A percentile compares a stretch with the other conserved stretches of the same genome.
phyloP scores from a whole-genome alignment of 2,797 vertebrate genomes.

The Anguilla pacifica region DNA sequence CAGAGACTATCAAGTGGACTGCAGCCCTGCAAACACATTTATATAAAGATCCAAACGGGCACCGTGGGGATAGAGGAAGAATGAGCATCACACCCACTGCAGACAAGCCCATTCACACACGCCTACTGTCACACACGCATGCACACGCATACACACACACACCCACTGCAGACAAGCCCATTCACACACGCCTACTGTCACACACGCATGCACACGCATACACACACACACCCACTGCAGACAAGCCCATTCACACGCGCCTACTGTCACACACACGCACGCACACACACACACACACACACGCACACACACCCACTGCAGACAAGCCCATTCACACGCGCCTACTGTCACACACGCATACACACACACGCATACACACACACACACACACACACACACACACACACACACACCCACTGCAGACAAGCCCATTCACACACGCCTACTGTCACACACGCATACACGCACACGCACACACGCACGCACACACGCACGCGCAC shows the following conservation, averaged over 20 bases:
- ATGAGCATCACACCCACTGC: constrained; percentile 4
- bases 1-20: constrained; percentile 25
- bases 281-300: constrained; percentile 3
- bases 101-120: neutral
- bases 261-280: constrained; percentile 1
- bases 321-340: neutral
- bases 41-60: neutral
- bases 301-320: neutral
- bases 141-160: neutral
- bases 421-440: neutral
- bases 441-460: constrained; percentile 1
- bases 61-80: neutral
- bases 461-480: neutral
- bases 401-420: neutral
- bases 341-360: neutral
- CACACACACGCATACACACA: no score
- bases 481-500: neutral
- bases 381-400: neutral
- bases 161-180: no score
- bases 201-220: neutral
- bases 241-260: neutral
- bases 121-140: constrained; percentile 14
- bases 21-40: neutral
- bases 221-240: neutral
- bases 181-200: no score